Conservation (phyloP, 2,888 invertebrate genomes). For the Hirtodrosophila alboralis region DNA sequence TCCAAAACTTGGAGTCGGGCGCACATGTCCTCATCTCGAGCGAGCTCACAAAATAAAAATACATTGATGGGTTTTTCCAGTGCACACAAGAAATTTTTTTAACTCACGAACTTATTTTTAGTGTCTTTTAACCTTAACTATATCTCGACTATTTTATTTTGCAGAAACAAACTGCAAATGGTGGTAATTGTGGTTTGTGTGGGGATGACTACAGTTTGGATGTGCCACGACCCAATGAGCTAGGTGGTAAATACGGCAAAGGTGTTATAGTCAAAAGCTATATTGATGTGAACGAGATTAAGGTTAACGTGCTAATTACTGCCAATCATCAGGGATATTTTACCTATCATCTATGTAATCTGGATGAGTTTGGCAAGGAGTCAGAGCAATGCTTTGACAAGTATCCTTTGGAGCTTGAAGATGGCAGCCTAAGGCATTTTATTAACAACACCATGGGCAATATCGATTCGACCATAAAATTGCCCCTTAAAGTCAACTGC, state of each 20-base stretch:
- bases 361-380: slow-evolving; percentile 84
- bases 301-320: slow-evolving; percentile 82
- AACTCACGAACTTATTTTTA: too few species aligned
- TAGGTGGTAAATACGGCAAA: slow-evolving; percentile 85
- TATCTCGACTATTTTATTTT: not conserved
- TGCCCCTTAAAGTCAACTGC: slow-evolving; percentile 85
- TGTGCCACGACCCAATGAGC: slow-evolving; percentile 85
- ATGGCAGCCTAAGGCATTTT: slow-evolving; percentile 70
- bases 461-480: slow-evolving; percentile 45
- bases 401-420: slow-evolving; percentile 80
- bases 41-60: too few species aligned
- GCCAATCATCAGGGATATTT: slow-evolving; percentile 85
- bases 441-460: slow-evolving; percentile 62
- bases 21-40: too few species aligned
- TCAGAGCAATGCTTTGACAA: slow-evolving; percentile 85
- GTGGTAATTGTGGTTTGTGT: slow-evolving; percentile 86
- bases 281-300: slow-evolving; percentile 59
- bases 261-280: slow-evolving; percentile 85
- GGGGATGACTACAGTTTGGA: slow-evolving; percentile 85
- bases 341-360: slow-evolving; percentile 85
- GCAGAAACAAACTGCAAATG: slow-evolving; percentile 83
- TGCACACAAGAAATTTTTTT: too few species aligned
- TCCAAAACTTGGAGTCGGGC: too few species aligned
- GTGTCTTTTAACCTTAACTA: too few species aligned
- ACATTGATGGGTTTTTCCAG: too few species aligned